phyloP scores from a whole-genome alignment of 2,888 invertebrate genomes.

The Lapara coniferarum region DNA sequence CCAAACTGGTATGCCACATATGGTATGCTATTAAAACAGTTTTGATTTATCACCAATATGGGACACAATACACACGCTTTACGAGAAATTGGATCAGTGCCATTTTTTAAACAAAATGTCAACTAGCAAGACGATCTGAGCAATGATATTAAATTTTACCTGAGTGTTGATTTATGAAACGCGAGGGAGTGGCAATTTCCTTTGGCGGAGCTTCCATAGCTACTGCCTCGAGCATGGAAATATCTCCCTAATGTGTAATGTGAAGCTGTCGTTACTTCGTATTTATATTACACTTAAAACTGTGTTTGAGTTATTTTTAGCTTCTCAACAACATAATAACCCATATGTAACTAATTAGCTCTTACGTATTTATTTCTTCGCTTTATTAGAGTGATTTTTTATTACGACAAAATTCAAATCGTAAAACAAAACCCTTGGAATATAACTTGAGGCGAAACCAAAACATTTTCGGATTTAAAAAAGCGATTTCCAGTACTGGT shows the following conservation, averaged over 20 bases:
- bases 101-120: slow-evolving; percentile 48
- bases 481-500: neutral
- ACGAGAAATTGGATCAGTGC: slow-evolving; percentile 43
- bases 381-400: too few relatives aligned
- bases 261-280: slow-evolving; percentile 35
- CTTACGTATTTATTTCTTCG: too few relatives aligned
- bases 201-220: slow-evolving; percentile 63
- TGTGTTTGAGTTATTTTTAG: too few relatives aligned
- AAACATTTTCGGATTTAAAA: neutral
- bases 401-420: too few relatives aligned
- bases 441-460: too few relatives aligned
- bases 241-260: slow-evolving; percentile 46
- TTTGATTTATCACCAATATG: slow-evolving; percentile 28
- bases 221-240: slow-evolving; percentile 44
- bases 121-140: slow-evolving; percentile 48
- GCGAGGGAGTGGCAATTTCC: slow-evolving; percentile 72
- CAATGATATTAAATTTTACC: slow-evolving; percentile 73
- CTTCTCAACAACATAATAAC: too few relatives aligned
- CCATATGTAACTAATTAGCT: too few relatives aligned
- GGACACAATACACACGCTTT: slow-evolving; percentile 26
- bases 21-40: slow-evolving; percentile 33
- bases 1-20: neutral
- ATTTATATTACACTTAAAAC: too few relatives aligned
- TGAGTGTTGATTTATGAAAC: slow-evolving; percentile 70
- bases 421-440: too few relatives aligned